Percentiles rank a stretch among this genome's conserved stretches.
These are phyloP conservation scores for Drosophila prolongata DNA, from an alignment of 2,888 invertebrate species.

Conservation along the genomic window DNA sequence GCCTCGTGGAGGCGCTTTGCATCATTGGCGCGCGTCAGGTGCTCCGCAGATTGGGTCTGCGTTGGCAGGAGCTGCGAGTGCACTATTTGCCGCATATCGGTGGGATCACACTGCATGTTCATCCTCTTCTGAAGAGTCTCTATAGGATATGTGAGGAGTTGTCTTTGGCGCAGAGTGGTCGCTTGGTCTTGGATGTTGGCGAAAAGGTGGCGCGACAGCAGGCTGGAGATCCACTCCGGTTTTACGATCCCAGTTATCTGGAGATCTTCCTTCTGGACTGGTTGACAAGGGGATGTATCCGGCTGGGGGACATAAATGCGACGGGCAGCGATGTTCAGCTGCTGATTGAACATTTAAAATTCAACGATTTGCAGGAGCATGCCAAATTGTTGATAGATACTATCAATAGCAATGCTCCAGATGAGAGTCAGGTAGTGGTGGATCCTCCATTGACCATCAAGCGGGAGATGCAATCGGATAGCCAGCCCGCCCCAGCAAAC, in stretches of 20 bases:
- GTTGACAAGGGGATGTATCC: slow-evolving; percentile 72
- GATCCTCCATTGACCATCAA: background rate
- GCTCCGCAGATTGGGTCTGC: slow-evolving; percentile 83
- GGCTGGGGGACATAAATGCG: slow-evolving; percentile 63
- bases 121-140: slow-evolving; percentile 84
- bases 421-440: background rate
- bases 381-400: slow-evolving; percentile 69
- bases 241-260: slow-evolving; percentile 73
- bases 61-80: slow-evolving; percentile 68
- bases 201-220: slow-evolving; percentile 46
- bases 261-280: slow-evolving; percentile 82
- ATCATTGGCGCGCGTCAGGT: slow-evolving; percentile 84
- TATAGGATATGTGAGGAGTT: slow-evolving; percentile 85
- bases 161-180: slow-evolving; percentile 70
- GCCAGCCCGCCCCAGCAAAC: background rate
- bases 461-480: background rate
- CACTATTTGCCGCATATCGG: slow-evolving; percentile 82
- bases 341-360: slow-evolving; percentile 79
- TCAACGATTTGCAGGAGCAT: slow-evolving; percentile 66
- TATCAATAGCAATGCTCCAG: slow-evolving; percentile 53
- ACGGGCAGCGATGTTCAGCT: slow-evolving; percentile 71
- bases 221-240: slow-evolving; percentile 65
- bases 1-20: slow-evolving; percentile 85
- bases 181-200: slow-evolving; percentile 65
- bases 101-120: slow-evolving; percentile 82